phyloP scores from a whole-genome alignment of 2,888 invertebrate genomes.

The Agriotes lineatus region DNA sequence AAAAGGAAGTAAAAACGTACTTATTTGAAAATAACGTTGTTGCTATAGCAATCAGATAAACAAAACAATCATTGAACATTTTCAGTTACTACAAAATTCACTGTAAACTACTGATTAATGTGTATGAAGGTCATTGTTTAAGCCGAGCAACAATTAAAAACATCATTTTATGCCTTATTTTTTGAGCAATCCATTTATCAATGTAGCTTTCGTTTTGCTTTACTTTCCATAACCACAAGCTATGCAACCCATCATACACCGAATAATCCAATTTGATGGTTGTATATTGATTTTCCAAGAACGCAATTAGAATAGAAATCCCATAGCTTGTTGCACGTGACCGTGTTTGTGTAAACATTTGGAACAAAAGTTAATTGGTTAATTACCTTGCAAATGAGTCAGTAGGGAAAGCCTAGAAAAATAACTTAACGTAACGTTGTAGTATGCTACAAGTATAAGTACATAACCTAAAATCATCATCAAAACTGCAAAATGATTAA shows the following conservation, averaged over 20 bases:
- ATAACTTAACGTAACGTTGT: neutral
- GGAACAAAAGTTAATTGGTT: neutral
- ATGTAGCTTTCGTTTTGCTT: no score
- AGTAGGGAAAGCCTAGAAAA: neutral
- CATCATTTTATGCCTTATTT: no score
- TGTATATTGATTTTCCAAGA: slow-evolving; percentile 6
- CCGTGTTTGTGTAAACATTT: neutral
- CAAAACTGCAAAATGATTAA: slow-evolving; percentile 15
- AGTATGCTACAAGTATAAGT: neutral
- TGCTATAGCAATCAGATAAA: no score
- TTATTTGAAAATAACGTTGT: no score
- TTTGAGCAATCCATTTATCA: no score
- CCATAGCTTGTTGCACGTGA: neutral
- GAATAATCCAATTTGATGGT: neutral
- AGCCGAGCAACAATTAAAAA: no score
- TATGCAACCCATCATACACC: neutral
- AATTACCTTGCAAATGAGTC: neutral
- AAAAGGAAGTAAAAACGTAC: no score
- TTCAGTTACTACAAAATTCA: no score
- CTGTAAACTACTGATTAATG: no score
- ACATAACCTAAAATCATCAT: neutral
- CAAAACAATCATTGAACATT: no score
- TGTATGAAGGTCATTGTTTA: no score
- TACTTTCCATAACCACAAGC: no score
- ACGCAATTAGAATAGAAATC: neutral